phyloP scores from a whole-genome alignment of 2,888 invertebrate genomes.

The Megastigmus dorsalis region DNA sequence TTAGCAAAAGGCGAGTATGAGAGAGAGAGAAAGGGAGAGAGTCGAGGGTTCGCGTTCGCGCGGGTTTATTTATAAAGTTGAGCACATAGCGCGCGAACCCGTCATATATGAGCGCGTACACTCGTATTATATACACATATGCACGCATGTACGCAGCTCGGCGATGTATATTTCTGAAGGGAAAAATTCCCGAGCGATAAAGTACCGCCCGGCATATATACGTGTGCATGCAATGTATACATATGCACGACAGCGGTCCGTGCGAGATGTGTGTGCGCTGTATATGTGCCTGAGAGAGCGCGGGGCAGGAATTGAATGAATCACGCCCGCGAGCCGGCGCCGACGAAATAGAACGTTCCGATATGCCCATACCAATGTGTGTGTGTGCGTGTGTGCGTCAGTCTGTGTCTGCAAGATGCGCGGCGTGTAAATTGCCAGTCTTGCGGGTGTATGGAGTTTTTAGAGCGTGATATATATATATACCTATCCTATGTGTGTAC shows the following conservation, averaged over 20 bases:
- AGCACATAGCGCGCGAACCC: neutral
- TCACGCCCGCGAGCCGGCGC: conserved; percentile 35
- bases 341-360: conserved; percentile 16
- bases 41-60: no score
- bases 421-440: no score
- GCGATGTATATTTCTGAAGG: conserved; percentile 9
- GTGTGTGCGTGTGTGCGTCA: neutral
- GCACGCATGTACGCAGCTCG: neutral
- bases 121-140: neutral
- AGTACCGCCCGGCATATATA: no score
- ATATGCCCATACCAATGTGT: neutral
- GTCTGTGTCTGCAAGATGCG: neutral
- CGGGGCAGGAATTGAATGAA: conserved; percentile 34
- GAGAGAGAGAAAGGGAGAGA: no score
- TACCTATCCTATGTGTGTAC: no score
- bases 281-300: no score
- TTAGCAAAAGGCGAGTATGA: neutral
- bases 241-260: no score
- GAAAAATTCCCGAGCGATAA: conserved; percentile 43
- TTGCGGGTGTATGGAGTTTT: no score
- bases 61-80: conserved; percentile 48
- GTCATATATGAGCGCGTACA: neutral
- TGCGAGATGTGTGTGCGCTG: neutral
- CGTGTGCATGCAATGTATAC: no score
- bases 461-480: no score